Evolutionary conservation across 2,113 vertebrate species (phyloP), one percentile per base, ranked within the genome.

Genomic region (Atherinomorus stipes): DNA sequence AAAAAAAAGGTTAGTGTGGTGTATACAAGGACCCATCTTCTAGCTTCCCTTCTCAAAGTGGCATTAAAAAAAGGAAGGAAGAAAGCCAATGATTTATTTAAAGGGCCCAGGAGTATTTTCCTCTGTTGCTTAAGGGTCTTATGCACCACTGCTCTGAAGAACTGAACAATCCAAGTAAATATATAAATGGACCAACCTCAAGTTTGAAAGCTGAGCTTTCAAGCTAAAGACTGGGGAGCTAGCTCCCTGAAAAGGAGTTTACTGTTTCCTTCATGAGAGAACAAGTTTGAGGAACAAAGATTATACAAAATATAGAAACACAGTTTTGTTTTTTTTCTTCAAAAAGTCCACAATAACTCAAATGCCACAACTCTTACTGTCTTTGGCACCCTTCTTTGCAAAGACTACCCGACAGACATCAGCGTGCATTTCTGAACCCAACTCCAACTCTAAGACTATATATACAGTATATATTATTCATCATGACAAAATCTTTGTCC

Each of bases 81-180:
- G 71, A 82, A 87, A 83, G 58, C 64, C 61, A 69, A 81, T 91
- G 83, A 92, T 89, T 91, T 91, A 92, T 92, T 91, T 70, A 87
- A 61, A 81, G 71, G 78, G 66, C 85, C 86, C 83, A 67, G 23
- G 74, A 74, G 83, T 83, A 78, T 88, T 91, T 87, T 76, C 76
- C 59, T 85, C 81, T 87, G 77, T 85, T 91, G 87, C 89, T 90
- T 71, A 68, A 76, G 78, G 83, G 81, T 80, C 75, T 85, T 73
- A 83, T 86, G 87, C 80, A 85, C 58, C 78, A 78, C 60, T 78
- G 73, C 89, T 92, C 87, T 89, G 84, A 92, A 91, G 81, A 81
- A 72, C 71, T 73, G 56, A 84, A 67, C 49, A 76, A 68, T 81
- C 68, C 25, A 69, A 83, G 65, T 74, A 89, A 82, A 88, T 82